A percentile compares a stretch with the other conserved stretches of the same genome.
Evolutionary conservation across 2,797 vertebrate genomes (phyloP).

Genomic region (Catharus ustulatus): DNA sequence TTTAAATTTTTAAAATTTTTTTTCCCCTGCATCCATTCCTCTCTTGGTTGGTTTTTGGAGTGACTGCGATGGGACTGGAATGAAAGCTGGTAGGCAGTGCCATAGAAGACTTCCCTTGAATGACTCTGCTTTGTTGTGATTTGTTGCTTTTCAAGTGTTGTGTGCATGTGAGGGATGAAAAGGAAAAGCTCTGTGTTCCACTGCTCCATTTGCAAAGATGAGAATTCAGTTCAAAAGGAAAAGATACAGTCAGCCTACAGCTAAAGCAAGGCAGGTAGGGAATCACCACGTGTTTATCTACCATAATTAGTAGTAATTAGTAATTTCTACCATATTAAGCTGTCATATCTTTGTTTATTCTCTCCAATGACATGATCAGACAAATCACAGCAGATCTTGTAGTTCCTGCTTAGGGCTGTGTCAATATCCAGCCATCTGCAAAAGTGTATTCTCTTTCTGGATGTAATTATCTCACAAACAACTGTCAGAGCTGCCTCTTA

Average conservation of each 20-base stretch:
- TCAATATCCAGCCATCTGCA: neutral
- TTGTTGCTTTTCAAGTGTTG: neutral
- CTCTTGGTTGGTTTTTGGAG: neutral
- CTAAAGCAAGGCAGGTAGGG: neutral
- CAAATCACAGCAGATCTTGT: neutral
- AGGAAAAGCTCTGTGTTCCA: neutral
- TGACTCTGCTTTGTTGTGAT: neutral
- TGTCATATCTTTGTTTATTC: neutral
- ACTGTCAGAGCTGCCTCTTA: neutral
- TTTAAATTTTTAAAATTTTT: neutral
- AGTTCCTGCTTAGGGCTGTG: neutral
- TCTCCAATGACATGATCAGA: neutral
- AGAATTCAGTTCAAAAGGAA: neutral
- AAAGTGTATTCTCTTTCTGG: neutral
- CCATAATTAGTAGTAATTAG: neutral
- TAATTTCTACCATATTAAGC: neutral
- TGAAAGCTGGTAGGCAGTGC: neutral
- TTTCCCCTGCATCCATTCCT: neutral
- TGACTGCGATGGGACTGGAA: neutral
- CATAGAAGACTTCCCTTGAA: neutral
- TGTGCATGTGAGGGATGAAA: neutral
- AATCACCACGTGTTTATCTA: neutral
- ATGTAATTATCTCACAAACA: neutral
- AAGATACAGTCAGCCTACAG: neutral
- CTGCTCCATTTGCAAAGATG: neutral